Evolutionary conservation across 2,797 vertebrate genomes (phyloP).

Genomic region (Glossophaga mutica): DNA sequence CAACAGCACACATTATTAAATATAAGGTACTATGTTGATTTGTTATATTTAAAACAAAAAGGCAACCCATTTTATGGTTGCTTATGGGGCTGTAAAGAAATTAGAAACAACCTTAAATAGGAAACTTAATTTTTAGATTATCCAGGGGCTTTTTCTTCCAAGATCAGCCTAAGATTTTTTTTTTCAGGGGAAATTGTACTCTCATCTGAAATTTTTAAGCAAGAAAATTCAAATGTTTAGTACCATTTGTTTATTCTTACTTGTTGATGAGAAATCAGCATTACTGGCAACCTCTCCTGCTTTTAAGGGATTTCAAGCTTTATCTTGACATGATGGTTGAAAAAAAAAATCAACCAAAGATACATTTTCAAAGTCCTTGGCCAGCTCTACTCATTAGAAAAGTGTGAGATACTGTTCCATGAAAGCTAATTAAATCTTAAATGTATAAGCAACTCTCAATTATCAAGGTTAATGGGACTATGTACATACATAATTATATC

Average conservation of each 20-base stretch:
- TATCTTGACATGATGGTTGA: constrained; percentile 31
- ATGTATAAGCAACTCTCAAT: constrained; percentile 67
- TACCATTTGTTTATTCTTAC: neutral
- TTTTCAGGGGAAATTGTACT: neutral
- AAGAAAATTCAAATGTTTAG: constrained; percentile 7
- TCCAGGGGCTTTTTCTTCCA: neutral
- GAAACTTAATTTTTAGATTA: constrained; percentile 19
- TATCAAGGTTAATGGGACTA: constrained; percentile 62
- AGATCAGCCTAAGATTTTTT: neutral
- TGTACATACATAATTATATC: constrained; percentile 67
- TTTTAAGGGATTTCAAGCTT: constrained; percentile 53
- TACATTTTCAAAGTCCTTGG: constrained; percentile 45
- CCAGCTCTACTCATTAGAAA: constrained; percentile 36
- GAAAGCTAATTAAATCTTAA: constrained; percentile 66
- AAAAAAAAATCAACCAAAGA: constrained; percentile 19
- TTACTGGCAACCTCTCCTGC: neutral
- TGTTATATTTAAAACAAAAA: constrained; percentile 14
- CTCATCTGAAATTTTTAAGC: constrained; percentile 28
- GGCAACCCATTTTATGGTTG: neutral
- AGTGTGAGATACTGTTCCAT: constrained; percentile 56
- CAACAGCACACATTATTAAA: neutral
- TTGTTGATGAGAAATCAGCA: constrained; percentile 36
- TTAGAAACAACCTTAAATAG: neutral
- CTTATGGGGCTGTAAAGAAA: neutral
- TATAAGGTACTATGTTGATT: neutral